Base-by-base conservation (phyloP, 1,140 invertebrate genomes). In the Sesamia nonagrioides region DNA sequence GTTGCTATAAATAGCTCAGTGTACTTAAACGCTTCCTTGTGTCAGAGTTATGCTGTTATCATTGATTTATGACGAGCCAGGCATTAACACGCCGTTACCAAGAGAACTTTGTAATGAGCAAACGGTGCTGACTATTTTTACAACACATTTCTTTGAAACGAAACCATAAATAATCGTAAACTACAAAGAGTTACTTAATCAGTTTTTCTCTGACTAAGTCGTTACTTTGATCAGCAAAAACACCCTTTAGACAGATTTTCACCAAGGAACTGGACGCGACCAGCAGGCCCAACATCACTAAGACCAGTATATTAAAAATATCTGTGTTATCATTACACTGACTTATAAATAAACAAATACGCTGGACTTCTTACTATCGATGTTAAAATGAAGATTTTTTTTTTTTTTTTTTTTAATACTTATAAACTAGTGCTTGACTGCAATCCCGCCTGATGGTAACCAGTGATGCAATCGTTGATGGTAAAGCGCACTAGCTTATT, bases 21-120 rank as follows among this genome's bases (percentile, higher is more conserved):
- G 17, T 40, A 68, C 42, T 2, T 13, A 35, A 50, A 21, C 13
- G 17, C 33, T 72, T 72, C 50, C 50, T 56, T n/a, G 50, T 72
- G 50, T 37, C 50, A 72, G 45, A 18, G 68, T 72, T 37, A 18
- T 18, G 63, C 9, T 40, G 33, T 72, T 72, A 72, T 74, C 71
- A 60, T 60, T 74, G 71, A 60, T 74, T 72, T 72, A 56, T 18
- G 50, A 72, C 6, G 7, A 52, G 48, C 15, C 8, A 2, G 33
- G 60, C 35, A 37, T 63, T 40, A 37, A 61, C 33, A 61, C 11
- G 27, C 2, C 13, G 56, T 60, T n/a, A 6, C 1, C 6, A 33
- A 60, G 27, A 35, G 27, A 60, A 35, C 33, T 35, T 35, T 60
- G 27, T 58, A 27, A 58, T 33, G 13, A 11, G 54, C 15, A 50